Evolutionary conservation across 2,888 invertebrate genomes (phyloP), one percentile per base, ranked within the genome.

Genomic region (Acheta domesticus): DNA sequence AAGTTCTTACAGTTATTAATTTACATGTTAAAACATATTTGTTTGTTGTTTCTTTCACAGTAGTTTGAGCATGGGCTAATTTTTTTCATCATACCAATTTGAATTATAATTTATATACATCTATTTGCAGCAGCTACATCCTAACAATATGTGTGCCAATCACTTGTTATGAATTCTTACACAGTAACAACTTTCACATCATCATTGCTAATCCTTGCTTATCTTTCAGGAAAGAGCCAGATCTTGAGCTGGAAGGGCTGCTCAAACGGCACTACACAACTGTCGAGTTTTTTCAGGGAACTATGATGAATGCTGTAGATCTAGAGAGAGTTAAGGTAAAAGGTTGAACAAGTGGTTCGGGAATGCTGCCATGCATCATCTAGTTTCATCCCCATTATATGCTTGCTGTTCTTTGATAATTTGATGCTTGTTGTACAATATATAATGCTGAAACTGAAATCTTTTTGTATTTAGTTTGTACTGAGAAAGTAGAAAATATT

Each of bases 271-370:
- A 99, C 93, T 99, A 99, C 93, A 99, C 99, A 87, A 99, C 99
- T 89, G 99, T 98, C 92, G 97, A 98, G 93, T 99, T 99, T 94
- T 99, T 99, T 95, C 99, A 99, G 93, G 99, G 99, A 90, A 98
- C 98, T 89, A 99, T 99, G 93, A 99, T 99, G 99, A 99, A 99
- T 91, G 98, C 99, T 87, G 97, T 99, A 91, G 99, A 99, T 93
- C 94, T 99, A 93, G 97, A 98, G 89, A 92, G 99, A 91, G 99
- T 99, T 91, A 99, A 99, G 96, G 97, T 97, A 96, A 85, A 80
- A 75, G 78, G 48, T 76, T 76, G 76, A 48, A n/a, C 48, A 48
- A 23, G 36, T 76, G 76, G 76, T 48, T 76, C 48, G 23, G 76
- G 76, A 76, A 76, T 76, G 76, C 76, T 76, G 76, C 49, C 48